These are phyloP conservation scores for Flexamia atlantica DNA, from an alignment of 2,888 invertebrate genomes.

Conservation along the genomic window DNA sequence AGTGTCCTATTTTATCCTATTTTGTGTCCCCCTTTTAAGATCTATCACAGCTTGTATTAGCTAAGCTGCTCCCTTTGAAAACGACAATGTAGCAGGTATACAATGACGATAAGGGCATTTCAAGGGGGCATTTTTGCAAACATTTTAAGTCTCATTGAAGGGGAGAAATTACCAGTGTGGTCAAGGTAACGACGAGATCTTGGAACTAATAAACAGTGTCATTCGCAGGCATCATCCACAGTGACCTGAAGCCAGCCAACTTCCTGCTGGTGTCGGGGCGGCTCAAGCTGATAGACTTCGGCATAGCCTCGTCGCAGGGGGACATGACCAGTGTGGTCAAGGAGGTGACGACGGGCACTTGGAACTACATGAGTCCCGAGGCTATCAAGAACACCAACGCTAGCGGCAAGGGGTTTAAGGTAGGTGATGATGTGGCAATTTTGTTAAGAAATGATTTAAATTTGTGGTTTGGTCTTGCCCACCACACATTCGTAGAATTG, in stretches of 20 bases:
- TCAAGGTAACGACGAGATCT: conserved; percentile 91
- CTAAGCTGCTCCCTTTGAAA: no score
- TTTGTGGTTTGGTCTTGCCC: no score
- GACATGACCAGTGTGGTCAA: conserved; percentile 95
- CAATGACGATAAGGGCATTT: no score
- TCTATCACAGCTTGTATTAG: no score
- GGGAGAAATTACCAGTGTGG: conserved; percentile 92
- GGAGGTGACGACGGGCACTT: conserved; percentile 90
- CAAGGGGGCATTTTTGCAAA: no score
- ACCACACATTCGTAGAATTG: no score
- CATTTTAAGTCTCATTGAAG: no score
- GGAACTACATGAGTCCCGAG: conserved; percentile 98
- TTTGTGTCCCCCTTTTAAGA: no score
- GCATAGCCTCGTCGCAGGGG: conserved; percentile 92
- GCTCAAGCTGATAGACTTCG: conserved; percentile 98
- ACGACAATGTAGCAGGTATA: no score
- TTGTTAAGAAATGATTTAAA: no score
- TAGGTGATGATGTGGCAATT: no score
- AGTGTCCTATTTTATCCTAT: no score
- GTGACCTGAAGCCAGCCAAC: conserved; percentile 98
- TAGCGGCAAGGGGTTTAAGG: conserved; percentile 73
- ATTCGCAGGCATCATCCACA: conserved; percentile 91
- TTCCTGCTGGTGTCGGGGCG: conserved; percentile 92
- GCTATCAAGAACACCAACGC: conserved; percentile 80
- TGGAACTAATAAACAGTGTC: conserved; percentile 73